A percentile compares a stretch with the other conserved stretches of the same genome.
Evolutionary conservation across 2,113 vertebrate genomes (phyloP).

Genomic region (Bos indicus): DNA sequence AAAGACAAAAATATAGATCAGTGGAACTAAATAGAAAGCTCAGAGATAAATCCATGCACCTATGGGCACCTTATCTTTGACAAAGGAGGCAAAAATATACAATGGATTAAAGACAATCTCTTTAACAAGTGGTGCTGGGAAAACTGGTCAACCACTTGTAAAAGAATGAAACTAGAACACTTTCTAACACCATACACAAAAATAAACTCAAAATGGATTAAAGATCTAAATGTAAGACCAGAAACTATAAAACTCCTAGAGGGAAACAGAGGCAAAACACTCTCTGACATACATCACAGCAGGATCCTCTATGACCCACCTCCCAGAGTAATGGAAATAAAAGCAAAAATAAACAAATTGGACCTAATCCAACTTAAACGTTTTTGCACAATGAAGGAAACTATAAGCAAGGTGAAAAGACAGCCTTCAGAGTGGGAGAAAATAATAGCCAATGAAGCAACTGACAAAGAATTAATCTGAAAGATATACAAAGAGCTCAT

Average conservation of each 20-base stretch:
- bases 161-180: background rate
- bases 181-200: background rate
- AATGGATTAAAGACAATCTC: background rate
- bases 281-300: background rate
- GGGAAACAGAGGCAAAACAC: background rate
- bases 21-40: background rate
- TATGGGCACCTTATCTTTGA: background rate
- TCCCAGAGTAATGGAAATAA: background rate
- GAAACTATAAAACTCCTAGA: background rate
- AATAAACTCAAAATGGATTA: background rate
- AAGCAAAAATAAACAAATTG: background rate
- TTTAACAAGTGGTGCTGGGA: background rate
- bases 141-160: background rate
- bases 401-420: background rate
- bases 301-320: background rate
- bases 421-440: background rate
- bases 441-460: background rate
- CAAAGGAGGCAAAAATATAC: background rate
- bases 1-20: background rate
- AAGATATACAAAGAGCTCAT: background rate
- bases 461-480: background rate
- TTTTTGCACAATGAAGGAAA: background rate
- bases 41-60: background rate
- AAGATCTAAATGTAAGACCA: background rate
- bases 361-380: background rate